phyloP scores from a whole-genome alignment of 92 coral and sea anemone species.

The Palythoa caribaeorum region DNA sequence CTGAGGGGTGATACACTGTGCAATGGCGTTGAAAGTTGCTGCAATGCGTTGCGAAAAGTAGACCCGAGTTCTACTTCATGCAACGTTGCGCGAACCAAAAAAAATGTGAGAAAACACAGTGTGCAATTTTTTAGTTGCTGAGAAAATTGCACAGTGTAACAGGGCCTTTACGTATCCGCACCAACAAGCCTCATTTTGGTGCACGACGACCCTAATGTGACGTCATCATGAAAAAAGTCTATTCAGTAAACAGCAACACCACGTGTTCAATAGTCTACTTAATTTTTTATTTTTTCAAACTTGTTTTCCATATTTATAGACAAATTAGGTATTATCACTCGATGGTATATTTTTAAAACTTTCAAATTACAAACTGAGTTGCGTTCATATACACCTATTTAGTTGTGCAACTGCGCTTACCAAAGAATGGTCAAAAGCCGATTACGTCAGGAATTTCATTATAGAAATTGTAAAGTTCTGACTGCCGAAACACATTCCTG shows the following conservation, averaged over 20 bases:
- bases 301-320: not conserved
- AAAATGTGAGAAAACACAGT: no score
- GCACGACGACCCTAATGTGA: no score
- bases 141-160: no score
- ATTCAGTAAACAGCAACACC: not conserved
- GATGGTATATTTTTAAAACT: not conserved
- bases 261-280: not conserved
- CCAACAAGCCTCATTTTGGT: no score
- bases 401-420: not conserved
- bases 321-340: not conserved
- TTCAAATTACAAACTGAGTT: not conserved
- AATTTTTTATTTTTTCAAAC: not conserved
- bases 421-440: not conserved
- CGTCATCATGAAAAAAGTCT: no score
- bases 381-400: not conserved
- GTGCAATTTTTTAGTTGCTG: no score
- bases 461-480: not conserved
- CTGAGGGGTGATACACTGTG: no score
- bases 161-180: no score
- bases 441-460: not conserved
- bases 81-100: no score
- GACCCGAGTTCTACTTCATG: no score
- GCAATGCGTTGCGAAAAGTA: no score
- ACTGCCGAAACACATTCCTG: not conserved
- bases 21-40: no score